A percentile compares a stretch with the other conserved stretches of the same genome.
phyloP scores from a whole-genome alignment of 2,888 invertebrate species.

The Hymenopus coronatus region DNA sequence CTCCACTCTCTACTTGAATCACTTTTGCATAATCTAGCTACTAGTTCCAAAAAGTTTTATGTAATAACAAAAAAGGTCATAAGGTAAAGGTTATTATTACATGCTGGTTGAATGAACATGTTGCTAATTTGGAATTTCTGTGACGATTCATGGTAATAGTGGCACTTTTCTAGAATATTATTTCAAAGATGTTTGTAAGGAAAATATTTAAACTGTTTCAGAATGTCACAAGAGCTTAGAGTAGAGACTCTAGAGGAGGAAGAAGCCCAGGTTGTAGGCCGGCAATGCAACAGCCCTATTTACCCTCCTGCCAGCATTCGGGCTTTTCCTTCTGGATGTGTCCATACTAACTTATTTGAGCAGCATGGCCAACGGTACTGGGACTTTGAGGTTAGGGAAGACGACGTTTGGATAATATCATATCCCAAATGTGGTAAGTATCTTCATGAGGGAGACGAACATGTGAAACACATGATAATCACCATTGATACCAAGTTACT shows the following conservation, averaged over 20 bases:
- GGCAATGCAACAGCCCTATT: conserved; percentile 15
- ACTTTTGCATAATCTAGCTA: no score
- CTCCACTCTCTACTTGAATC: no score
- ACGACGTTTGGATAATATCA: conserved; percentile 45
- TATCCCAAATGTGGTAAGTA: conserved; percentile 45
- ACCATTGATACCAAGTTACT: no score
- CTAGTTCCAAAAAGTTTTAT: no score
- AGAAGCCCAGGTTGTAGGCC: not conserved
- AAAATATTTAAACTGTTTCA: not conserved
- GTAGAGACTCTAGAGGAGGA: conserved; percentile 26
- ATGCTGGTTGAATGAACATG: no score
- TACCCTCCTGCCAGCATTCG: conserved; percentile 24
- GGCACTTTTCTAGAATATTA: no score
- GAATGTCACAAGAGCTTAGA: not conserved
- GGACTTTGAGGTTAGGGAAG: conserved; percentile 42
- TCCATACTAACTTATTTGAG: conserved; percentile 38
- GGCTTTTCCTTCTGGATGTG: conserved; percentile 36
- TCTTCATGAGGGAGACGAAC: not conserved
- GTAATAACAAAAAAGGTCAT: no score
- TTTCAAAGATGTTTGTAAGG: no score
- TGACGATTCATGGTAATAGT: no score
- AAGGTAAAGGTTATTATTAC: no score
- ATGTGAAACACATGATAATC: no score
- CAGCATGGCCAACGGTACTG: conserved; percentile 39
- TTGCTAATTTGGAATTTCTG: no score